Conservation (phyloP, 1,140 invertebrate species). For the Temnothorax nylanderi region DNA sequence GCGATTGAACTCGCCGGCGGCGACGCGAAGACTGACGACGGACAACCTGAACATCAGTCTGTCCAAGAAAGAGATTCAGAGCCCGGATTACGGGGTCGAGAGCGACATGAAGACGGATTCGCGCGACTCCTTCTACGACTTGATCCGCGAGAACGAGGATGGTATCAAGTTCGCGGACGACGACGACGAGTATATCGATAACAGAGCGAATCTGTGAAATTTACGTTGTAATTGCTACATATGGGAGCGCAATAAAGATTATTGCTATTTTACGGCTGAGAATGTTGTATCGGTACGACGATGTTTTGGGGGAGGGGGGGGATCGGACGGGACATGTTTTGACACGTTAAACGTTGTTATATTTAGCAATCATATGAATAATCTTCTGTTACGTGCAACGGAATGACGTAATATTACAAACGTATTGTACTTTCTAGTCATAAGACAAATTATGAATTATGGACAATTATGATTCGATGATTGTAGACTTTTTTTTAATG, state of each 20-base stretch:
- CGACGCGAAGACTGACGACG: slow-evolving; percentile 72
- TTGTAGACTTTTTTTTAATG: neutral
- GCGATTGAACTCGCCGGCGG: slow-evolving; percentile 77
- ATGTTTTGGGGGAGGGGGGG: neutral
- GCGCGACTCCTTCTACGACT: slow-evolving; percentile 81
- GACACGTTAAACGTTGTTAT: neutral
- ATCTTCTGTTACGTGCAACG: neutral
- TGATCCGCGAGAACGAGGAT: slow-evolving; percentile 81
- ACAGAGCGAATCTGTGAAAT: slow-evolving; percentile 76
- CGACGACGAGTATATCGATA: slow-evolving; percentile 84
- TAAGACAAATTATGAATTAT: neutral
- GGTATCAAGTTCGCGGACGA: slow-evolving; percentile 86
- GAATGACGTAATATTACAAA: neutral
- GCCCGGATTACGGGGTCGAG: slow-evolving; percentile 78
- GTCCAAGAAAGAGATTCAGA: slow-evolving; percentile 79
- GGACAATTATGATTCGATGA: neutral
- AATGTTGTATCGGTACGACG: neutral
- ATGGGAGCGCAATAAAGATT: slow-evolving; percentile 31
- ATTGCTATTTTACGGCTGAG: slow-evolving; percentile 24
- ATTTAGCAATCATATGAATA: neutral
- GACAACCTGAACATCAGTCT: slow-evolving; percentile 55
- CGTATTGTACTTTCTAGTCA: neutral
- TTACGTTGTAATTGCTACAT: slow-evolving; percentile 15
- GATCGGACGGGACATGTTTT: neutral
- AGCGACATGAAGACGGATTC: slow-evolving; percentile 77